Evolutionary conservation across 2,888 invertebrate genomes (phyloP), one percentile per base, ranked within the genome.

Genomic region (Gisinianus flammeolus): DNA sequence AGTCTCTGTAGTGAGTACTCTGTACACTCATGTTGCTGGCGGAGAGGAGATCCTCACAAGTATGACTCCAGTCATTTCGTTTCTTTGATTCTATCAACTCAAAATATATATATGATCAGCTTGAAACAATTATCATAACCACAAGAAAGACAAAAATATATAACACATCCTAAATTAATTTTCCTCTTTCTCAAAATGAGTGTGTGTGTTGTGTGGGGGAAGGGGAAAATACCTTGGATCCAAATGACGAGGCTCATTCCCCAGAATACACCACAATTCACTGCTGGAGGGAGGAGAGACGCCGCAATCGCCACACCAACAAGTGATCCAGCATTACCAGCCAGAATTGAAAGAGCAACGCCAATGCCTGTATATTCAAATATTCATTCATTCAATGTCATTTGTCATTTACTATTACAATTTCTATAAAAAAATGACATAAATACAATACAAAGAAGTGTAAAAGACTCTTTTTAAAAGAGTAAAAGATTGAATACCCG

Each of bases 291-390:
- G 78, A 94, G 87, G 22, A 94, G 87, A 0, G 94, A 93, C 0
- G 93, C 93, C 0, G 94, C 94, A 84, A 94, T 94, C 4, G 94
- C 94, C 5, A 94, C 94, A 4, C 94, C 94, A 0, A 93, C 93
- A 8, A 94, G 87, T 0, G 93, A 93, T 0, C 93, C 92, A 4
- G 92, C 90, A 87, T 94, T 93, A 76, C 93, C 93, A 52, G 93
- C 93, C n/a, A 94, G 87, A 16, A 94, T 90, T 1, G 93, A 92
- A 69, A 94, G 87, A 0, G 93, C 93, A 6, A 93, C 93, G 0
- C 92, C 93, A 0, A 92, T 93, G 44, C n/a, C 6, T 10, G 16
- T 44, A 44, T 44, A 10, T 44, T 44, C 8, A 16, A 44, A 44
- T 10, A 44, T 44, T 44, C 16, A 44, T 44, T 44, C 8, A 44